Conservation (phyloP, 2,888 invertebrate species). For the Caprella mutica region DNA sequence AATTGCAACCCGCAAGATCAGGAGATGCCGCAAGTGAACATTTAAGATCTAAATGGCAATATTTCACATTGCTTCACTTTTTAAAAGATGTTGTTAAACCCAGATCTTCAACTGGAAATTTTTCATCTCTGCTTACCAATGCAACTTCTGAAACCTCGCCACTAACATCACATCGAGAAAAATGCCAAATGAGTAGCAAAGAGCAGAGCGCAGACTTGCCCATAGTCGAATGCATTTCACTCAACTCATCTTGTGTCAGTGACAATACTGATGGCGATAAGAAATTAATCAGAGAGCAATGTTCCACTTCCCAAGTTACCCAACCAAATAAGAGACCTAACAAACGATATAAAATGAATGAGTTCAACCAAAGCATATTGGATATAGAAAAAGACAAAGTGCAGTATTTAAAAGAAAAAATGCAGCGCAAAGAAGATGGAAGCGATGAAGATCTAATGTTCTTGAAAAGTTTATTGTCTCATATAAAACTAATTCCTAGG, state of each 20-base stretch:
- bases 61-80: slow-evolving; percentile 16
- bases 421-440: slow-evolving; percentile 7
- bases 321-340: background rate
- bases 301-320: background rate
- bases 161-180: background rate
- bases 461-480: slow-evolving; percentile 15
- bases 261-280: background rate
- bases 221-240: too few species aligned
- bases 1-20: slow-evolving; percentile 14
- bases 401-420: slow-evolving; percentile 14
- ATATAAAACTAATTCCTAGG: slow-evolving; percentile 17
- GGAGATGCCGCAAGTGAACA: slow-evolving; percentile 16
- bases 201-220: too few species aligned
- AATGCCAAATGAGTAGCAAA: background rate
- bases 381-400: slow-evolving; percentile 15
- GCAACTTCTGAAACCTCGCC: slow-evolving; percentile 8
- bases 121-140: slow-evolving; percentile 5
- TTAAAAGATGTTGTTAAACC: slow-evolving; percentile 17
- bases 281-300: background rate
- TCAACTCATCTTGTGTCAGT: too few species aligned
- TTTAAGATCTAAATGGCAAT: slow-evolving; percentile 16
- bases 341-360: slow-evolving; percentile 3
- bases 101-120: slow-evolving; percentile 14
- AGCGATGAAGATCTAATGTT: slow-evolving; percentile 22
- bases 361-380: slow-evolving; percentile 16